Conservation (phyloP, 2,113 vertebrate genomes). For the Drymodes brunneopygia region DNA sequence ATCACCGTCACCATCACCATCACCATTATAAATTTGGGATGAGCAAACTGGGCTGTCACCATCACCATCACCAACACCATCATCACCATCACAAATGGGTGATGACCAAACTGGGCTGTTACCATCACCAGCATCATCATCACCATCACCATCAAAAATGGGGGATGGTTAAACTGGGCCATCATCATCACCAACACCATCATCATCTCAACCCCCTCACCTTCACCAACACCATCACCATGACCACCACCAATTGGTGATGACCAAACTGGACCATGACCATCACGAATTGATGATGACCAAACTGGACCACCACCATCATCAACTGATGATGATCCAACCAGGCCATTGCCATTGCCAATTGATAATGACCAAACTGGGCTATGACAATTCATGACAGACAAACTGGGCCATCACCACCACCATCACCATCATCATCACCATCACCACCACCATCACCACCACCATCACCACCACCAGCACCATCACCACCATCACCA, state of each 20-base stretch:
- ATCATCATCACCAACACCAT: not conserved
- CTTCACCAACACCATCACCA: not conserved
- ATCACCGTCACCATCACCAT: fast-evolving
- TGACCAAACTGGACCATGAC: not conserved
- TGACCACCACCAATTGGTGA: fast-evolving
- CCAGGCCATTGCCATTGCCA: not conserved
- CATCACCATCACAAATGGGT: not conserved
- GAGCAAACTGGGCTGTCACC: not conserved
- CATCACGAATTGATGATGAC: not conserved
- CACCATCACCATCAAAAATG: not conserved
- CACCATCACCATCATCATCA: not conserved
- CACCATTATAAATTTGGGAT: not conserved
- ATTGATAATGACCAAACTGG: not conserved
- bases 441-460: not conserved
- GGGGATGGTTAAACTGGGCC: not conserved
- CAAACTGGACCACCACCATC: not conserved
- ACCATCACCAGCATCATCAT: not conserved
- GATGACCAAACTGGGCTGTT: not conserved
- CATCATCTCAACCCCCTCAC: fast-evolving
- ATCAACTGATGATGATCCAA: not conserved
- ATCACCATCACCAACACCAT: not conserved
- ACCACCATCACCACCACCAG: too few species aligned
- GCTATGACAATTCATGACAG: not conserved
- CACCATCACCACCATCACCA: not conserved
- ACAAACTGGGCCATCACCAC: not conserved